Percentiles rank a stretch among this genome's conserved stretches.
Evolutionary conservation across 2,113 vertebrate genomes (phyloP).

Genomic region (Danionella cerebrum): DNA sequence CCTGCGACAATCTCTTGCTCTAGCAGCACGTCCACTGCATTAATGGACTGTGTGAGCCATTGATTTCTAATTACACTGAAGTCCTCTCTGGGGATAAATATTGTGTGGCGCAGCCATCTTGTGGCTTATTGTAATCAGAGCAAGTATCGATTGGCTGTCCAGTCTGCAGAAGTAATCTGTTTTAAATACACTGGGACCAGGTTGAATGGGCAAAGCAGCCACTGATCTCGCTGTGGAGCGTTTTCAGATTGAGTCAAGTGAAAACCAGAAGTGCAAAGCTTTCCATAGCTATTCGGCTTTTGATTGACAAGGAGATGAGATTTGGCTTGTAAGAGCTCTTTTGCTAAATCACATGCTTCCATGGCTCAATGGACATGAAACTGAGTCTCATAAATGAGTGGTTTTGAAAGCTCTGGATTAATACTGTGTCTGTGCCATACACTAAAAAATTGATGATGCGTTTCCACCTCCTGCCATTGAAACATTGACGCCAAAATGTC

Average conservation of each 20-base stretch:
- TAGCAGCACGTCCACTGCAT: constrained; percentile 13
- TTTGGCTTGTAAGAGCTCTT: background rate
- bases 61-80: constrained; percentile 82
- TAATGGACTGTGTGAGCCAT: constrained; percentile 66
- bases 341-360: background rate
- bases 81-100: constrained; percentile 66
- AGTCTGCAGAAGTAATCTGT: constrained; percentile 75
- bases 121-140: constrained; percentile 65
- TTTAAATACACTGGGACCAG: constrained; percentile 68
- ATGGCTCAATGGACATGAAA: background rate
- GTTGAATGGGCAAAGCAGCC: constrained; percentile 45
- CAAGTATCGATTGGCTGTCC: constrained; percentile 71
- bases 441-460: too few relatives aligned
- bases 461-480: too few relatives aligned
- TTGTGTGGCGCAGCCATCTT: constrained; percentile 61
- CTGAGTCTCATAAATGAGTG: background rate
- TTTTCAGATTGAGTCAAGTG: background rate
- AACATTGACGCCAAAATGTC: too few relatives aligned
- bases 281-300: too few relatives aligned
- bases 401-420: too few relatives aligned
- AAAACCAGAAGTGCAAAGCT: too few relatives aligned
- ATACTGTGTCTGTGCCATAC: too few relatives aligned
- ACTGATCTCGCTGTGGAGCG: constrained; percentile 43
- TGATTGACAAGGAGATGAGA: background rate
- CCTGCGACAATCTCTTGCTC: background rate